A percentile compares a stretch with the other conserved stretches of the same genome.
phyloP scores from a whole-genome alignment of 2,888 invertebrate species.

The Thereva unica region DNA sequence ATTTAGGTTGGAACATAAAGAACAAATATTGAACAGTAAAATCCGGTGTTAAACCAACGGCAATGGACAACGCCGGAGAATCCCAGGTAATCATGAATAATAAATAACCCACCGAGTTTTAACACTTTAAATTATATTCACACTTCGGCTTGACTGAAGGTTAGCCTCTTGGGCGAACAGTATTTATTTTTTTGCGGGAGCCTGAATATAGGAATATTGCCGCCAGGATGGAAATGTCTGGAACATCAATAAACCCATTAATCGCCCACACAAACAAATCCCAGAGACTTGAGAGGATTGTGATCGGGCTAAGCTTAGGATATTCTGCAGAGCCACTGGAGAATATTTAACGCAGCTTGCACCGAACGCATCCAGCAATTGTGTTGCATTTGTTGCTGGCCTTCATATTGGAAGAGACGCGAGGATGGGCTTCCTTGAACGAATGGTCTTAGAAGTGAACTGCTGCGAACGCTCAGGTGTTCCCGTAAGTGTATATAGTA shows the following conservation, averaged over 20 bases:
- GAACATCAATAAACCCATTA: conserved; percentile 47
- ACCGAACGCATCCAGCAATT: conserved; percentile 15
- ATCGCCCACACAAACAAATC: conserved; percentile 44
- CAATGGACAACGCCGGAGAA: conserved; percentile 37
- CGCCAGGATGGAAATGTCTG: conserved; percentile 28
- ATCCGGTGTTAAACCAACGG: conserved; percentile 40
- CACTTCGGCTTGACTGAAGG: conserved; percentile 50
- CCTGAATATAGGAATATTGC: conserved; percentile 25
- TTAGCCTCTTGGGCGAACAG: conserved; percentile 50
- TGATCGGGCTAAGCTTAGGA: not conserved
- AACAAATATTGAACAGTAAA: conserved; percentile 46
- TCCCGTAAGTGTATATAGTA: not conserved
- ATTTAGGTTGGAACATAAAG: conserved; percentile 43
- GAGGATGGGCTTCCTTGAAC: conserved; percentile 17
- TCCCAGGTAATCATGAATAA: conserved; percentile 57
- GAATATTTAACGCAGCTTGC: not conserved
- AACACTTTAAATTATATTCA: conserved; percentile 58
- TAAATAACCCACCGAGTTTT: conserved; percentile 59
- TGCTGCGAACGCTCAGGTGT: conserved; percentile 29
- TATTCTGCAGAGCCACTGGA: conserved; percentile 11
- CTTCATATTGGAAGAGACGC: conserved; percentile 16
- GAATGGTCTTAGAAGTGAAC: too few relatives aligned
- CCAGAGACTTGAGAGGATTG: not conserved
- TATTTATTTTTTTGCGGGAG: conserved; percentile 42
- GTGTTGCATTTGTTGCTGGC: not conserved